phyloP scores from a whole-genome alignment of 2,888 invertebrate genomes.

The Malachius bipustulatus region DNA sequence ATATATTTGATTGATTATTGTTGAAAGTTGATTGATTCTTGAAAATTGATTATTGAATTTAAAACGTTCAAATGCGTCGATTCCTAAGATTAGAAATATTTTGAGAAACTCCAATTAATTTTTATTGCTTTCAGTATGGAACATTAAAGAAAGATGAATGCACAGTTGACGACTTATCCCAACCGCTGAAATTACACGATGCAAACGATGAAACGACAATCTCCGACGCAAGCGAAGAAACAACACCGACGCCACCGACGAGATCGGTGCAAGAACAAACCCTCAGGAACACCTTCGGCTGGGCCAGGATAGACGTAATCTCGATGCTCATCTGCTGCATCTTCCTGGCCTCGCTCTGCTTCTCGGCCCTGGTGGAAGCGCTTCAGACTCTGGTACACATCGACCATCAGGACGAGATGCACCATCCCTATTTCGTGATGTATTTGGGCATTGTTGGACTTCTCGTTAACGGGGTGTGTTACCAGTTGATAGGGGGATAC shows the following conservation, averaged over 20 bases:
- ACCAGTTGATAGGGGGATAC: constrained; percentile 70
- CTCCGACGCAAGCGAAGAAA: no score
- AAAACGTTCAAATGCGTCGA: no score
- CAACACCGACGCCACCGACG: background rate
- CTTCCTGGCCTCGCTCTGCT: constrained; percentile 70
- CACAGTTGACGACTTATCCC: no score
- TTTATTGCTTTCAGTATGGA: no score
- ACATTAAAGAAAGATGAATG: no score
- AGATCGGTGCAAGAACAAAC: constrained; percentile 38
- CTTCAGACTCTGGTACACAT: constrained; percentile 69
- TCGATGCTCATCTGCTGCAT: constrained; percentile 71
- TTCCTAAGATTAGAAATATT: no score
- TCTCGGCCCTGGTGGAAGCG: constrained; percentile 71
- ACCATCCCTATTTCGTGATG: constrained; percentile 61
- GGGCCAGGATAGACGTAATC: constrained; percentile 83
- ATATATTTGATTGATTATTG: no score
- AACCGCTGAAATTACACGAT: no score
- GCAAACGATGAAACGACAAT: no score
- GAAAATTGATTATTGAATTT: no score
- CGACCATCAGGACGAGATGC: constrained; percentile 59
- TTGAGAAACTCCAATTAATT: no score
- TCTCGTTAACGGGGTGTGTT: constrained; percentile 64
- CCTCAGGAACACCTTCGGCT: constrained; percentile 81
- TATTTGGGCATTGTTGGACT: constrained; percentile 59
- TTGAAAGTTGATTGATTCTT: no score